Evolutionary conservation across 2,797 vertebrate genomes (phyloP).

Genomic region (Bufotes viridis): DNA sequence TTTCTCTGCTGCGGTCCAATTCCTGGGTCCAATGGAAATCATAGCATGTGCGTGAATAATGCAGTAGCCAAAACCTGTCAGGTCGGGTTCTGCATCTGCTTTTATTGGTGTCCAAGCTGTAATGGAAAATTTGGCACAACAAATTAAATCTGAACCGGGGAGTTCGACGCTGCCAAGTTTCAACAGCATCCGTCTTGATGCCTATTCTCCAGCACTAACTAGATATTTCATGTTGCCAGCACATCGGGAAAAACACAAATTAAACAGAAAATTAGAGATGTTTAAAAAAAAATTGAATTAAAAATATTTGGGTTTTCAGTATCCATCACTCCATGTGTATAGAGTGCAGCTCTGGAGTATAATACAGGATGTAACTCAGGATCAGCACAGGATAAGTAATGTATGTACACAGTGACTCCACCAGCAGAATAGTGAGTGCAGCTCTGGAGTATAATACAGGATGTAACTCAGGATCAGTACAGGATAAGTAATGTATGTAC

Average conservation of each 20-base stretch:
- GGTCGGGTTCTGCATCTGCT: conserved; percentile 35
- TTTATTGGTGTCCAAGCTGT: conserved; percentile 42
- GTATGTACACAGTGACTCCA: too few relatives aligned
- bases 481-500: too few relatives aligned
- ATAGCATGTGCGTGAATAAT: background rate
- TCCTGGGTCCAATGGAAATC: conserved; percentile 28
- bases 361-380: too few relatives aligned
- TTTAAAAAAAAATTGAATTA: background rate
- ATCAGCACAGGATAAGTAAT: too few relatives aligned
- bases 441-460: too few relatives aligned
- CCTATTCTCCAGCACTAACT: conserved; percentile 29
- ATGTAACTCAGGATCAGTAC: too few relatives aligned
- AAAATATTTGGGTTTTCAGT: background rate
- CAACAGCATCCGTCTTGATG: background rate
- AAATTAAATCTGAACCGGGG: conserved; percentile 9
- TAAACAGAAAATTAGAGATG: background rate
- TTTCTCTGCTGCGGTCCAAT: conserved; percentile 17
- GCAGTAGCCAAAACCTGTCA: conserved; percentile 36
- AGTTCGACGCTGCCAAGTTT: background rate
- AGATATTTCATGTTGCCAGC: background rate
- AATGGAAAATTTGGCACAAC: conserved; percentile 40
- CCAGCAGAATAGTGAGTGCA: too few relatives aligned
- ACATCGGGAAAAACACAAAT: background rate
- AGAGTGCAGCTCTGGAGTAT: too few relatives aligned
- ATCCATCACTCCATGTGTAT: background rate